Conservation (phyloP, 1,140 invertebrate genomes). For the Apis laboriosa region DNA sequence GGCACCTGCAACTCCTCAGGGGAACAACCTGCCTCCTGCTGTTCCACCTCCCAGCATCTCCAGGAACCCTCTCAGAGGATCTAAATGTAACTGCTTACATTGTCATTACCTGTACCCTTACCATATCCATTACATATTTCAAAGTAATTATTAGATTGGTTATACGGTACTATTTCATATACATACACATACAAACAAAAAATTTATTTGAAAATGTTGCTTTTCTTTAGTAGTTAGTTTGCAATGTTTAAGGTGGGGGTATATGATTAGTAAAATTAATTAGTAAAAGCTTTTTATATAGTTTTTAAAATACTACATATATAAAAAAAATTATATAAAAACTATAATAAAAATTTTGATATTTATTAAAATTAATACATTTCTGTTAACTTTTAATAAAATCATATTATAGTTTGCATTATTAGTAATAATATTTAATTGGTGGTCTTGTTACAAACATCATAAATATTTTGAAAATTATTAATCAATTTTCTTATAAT, state of each 20-base stretch:
- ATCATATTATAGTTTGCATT: not conserved
- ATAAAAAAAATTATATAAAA: not conserved
- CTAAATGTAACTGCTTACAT: conserved; percentile 86
- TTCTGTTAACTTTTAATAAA: not conserved
- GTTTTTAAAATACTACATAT: conserved; percentile 9
- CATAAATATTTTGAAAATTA: not conserved
- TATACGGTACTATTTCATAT: conserved; percentile 23
- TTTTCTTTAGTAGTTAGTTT: conserved; percentile 32
- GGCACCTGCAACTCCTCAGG: conserved; percentile 79
- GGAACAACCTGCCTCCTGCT: conserved; percentile 78
- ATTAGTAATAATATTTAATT: not conserved
- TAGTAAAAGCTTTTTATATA: conserved; percentile 5
- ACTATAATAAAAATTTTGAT: not conserved
- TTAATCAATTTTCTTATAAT: not conserved
- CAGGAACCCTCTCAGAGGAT: conserved; percentile 89
- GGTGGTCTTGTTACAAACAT: not conserved
- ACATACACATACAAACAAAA: not conserved
- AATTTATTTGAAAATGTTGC: not conserved
- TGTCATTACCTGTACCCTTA: conserved; percentile 71
- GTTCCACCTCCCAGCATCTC: conserved; percentile 83
- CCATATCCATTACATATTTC: conserved; percentile 60
- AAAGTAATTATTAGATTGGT: conserved; percentile 44
- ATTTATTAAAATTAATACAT: not conserved
- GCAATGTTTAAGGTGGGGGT: conserved; percentile 39
- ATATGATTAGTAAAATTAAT: conserved; percentile 4